Conservation (phyloP, 2,797 vertebrate species). For the Leptoclinus maculatus region DNA sequence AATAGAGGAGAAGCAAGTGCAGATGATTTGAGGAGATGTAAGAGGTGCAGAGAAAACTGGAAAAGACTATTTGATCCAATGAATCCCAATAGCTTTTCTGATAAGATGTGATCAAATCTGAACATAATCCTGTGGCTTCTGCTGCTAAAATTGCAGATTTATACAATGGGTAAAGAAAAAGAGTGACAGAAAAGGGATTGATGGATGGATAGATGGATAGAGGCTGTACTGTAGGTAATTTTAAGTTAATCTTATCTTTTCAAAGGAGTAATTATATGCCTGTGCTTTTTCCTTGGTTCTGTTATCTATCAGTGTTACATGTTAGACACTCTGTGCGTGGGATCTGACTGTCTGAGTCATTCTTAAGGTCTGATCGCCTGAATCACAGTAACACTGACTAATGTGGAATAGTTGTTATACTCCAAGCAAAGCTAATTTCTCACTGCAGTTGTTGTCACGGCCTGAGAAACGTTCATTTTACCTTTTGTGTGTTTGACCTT, state of each 20-base stretch:
- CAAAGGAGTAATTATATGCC: constrained; percentile 22
- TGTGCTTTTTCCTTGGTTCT: constrained; percentile 27
- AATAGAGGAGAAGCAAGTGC: constrained; percentile 33
- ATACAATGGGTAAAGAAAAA: constrained; percentile 1
- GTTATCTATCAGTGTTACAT: constrained; percentile 46
- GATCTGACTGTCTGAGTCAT: constrained; percentile 66
- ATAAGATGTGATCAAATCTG: constrained; percentile 37
- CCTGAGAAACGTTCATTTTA: constrained; percentile 36
- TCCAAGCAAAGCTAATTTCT: constrained; percentile 54
- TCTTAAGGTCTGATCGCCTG: constrained; percentile 62
- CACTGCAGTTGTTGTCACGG: constrained; percentile 39
- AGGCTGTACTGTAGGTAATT: background rate
- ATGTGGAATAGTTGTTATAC: constrained; percentile 56
- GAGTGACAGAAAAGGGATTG: background rate
- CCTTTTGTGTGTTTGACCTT: constrained; percentile 30
- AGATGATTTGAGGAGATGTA: constrained; percentile 33
- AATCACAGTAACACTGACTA: constrained; percentile 68
- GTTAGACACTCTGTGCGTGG: constrained; percentile 60
- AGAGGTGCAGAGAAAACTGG: constrained; percentile 22
- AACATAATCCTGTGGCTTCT: constrained; percentile 22
- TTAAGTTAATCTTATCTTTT: constrained; percentile 10
- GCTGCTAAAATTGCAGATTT: constrained; percentile 12
- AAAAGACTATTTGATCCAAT: constrained; percentile 41
- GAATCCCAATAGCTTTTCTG: constrained; percentile 25
- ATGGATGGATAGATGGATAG: background rate